Evolutionary conservation across 2,888 invertebrate species (phyloP), one percentile per base, ranked within the genome.

Genomic region (Pecten maximus): DNA sequence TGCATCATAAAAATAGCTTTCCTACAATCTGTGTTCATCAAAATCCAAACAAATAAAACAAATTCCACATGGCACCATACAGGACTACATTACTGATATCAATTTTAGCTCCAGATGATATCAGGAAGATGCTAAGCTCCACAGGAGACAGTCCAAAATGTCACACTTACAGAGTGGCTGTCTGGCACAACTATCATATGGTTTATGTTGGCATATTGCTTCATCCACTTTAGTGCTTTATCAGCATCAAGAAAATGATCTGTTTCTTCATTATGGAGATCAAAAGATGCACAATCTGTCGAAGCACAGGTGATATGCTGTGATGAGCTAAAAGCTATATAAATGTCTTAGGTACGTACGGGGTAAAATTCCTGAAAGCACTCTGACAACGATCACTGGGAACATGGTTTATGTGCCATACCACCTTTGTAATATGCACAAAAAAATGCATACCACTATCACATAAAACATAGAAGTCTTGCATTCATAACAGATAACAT

Each of bases 131-230:
- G 74, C 15, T 74, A 74, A 35, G 35, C 74, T 74, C 74, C 12
- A 16, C 74, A 74, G 74, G 74, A 74, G 74, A 74, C 74, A 74
- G 74, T 74, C 35, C 74, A 74, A 23, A 74, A 74, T 74, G 74
- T 74, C 74, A 74, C 74, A 28, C 74, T 74, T 74, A 35, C 23
- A 74, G 74, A 28, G 74, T 74, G n/a, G n/a, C 60, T 60, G 74
- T 74, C 74, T 74, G 74, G 74, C 74, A 74, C 74, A 74, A 74
- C 74, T 35, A 74, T 16, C 74, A 28, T 74, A 74, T 74, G 74
- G 74, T 35, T 74, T 74, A 74, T 35, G 54, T 74, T 74, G 28
- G 74, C 35, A 74, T 28, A 74, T 28, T 74, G 74, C 23, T 28
- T 35, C 28, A 74, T 28, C 74, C 74, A 74, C 74, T 74, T 74